A percentile compares a stretch with the other conserved stretches of the same genome.
Conservation (phyloP, 2,797 vertebrate genomes). For the Thunnus albacares region DNA sequence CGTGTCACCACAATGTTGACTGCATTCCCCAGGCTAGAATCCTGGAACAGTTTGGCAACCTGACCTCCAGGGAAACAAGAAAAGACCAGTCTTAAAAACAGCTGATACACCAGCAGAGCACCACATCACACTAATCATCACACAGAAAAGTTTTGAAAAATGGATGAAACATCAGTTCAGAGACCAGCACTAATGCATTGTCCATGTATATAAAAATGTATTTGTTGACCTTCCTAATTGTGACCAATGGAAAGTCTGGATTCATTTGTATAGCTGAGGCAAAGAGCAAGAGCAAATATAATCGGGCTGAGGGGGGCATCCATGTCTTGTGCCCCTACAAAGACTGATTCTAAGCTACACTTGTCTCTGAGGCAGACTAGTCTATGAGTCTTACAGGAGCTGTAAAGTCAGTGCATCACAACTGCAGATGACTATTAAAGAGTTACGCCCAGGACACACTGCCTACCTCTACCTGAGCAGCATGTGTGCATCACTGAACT, state of each 20-base stretch:
- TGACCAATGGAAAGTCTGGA: too few relatives aligned
- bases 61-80: constrained; percentile 99
- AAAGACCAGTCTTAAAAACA: constrained; percentile 98
- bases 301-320: too few relatives aligned
- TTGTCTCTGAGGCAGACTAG: background rate
- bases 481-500: too few relatives aligned
- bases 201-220: background rate
- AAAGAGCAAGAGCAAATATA: too few relatives aligned
- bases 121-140: background rate
- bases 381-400: constrained; percentile 2
- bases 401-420: constrained; percentile 24
- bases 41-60: constrained; percentile 99
- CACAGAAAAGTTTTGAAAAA: background rate
- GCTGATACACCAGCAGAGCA: constrained; percentile 48
- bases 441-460: background rate
- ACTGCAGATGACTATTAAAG: constrained; percentile 30
- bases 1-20: constrained; percentile 97
- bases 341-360: background rate
- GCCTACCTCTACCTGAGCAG: too few relatives aligned
- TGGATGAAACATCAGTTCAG: background rate
- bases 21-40: constrained; percentile 99
- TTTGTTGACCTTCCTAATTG: background rate
- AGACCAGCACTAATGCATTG: background rate
- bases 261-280: too few relatives aligned
- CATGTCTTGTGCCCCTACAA: too few relatives aligned